A percentile compares a stretch with the other conserved stretches of the same genome.
Evolutionary conservation across 2,113 vertebrate genomes (phyloP).

Genomic region (Trochalopteron elliotii): DNA sequence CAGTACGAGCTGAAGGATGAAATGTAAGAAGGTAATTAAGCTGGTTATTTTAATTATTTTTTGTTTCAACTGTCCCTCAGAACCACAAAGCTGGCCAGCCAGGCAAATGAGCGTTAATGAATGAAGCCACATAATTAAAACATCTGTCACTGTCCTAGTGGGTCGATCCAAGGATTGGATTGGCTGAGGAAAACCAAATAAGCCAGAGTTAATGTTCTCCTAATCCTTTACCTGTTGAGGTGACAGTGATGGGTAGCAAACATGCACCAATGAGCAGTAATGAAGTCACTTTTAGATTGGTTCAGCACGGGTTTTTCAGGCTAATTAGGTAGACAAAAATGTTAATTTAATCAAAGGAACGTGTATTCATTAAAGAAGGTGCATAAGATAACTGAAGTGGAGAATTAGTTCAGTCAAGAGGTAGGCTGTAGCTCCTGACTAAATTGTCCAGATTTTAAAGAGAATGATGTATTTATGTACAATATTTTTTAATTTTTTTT

Average conservation of each 20-base stretch:
- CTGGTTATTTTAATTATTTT: slow-evolving; percentile 70
- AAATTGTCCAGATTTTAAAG: slow-evolving; percentile 24
- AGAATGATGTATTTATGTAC: neutral
- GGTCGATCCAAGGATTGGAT: slow-evolving; percentile 47
- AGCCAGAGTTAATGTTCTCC: slow-evolving; percentile 70
- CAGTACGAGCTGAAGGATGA: slow-evolving; percentile 28
- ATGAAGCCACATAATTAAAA: slow-evolving; percentile 72
- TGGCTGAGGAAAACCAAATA: slow-evolving; percentile 71
- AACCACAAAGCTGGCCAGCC: slow-evolving; percentile 49
- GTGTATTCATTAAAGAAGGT: slow-evolving; percentile 74
- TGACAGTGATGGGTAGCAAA: slow-evolving; percentile 75
- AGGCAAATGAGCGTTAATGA: slow-evolving; percentile 64
- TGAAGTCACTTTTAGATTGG: slow-evolving; percentile 71
- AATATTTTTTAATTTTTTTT: neutral
- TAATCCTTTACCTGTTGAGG: slow-evolving; percentile 62
- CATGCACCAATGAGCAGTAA: slow-evolving; percentile 71
- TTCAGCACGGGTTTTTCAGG: slow-evolving; percentile 73
- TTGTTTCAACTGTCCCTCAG: slow-evolving; percentile 57
- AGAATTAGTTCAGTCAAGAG: slow-evolving; percentile 72
- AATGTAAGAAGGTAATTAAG: slow-evolving; percentile 58
- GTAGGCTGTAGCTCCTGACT: slow-evolving; percentile 51
- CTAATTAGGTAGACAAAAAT: slow-evolving; percentile 79
- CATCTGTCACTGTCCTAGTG: slow-evolving; percentile 74
- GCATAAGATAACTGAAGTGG: slow-evolving; percentile 66
- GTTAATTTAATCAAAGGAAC: slow-evolving; percentile 80